Evolutionary conservation across 2,888 invertebrate species (phyloP).

Genomic region (Drosophila nigritarsus): DNA sequence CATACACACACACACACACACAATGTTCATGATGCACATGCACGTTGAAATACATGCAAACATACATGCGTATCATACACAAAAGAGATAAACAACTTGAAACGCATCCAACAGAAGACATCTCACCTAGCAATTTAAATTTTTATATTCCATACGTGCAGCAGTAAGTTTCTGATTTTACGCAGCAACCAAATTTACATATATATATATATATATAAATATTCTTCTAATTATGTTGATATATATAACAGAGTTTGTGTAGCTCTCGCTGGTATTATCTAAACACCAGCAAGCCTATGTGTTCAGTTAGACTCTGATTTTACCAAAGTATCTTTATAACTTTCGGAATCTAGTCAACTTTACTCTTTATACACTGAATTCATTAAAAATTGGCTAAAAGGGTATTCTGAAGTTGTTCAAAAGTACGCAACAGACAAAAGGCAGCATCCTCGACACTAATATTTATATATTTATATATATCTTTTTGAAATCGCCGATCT

Average conservation of each 20-base stretch:
- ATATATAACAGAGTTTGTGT: neutral
- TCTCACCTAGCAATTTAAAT: neutral
- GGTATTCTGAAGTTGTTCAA: neutral
- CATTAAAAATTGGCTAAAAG: neutral
- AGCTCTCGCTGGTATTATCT: neutral
- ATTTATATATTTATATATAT: neutral
- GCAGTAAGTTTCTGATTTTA: neutral
- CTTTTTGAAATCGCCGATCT: neutral
- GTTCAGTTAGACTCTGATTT: neutral
- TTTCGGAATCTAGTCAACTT: neutral
- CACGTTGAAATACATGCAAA: neutral
- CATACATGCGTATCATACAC: neutral
- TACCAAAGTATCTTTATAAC: neutral
- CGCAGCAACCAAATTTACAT: neutral
- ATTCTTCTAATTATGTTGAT: neutral
- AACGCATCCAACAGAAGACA: neutral
- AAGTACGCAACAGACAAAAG: neutral
- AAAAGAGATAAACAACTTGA: conserved; percentile 12
- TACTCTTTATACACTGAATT: neutral
- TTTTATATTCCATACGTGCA: neutral
- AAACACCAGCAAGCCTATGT: no score
- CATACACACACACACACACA: neutral
- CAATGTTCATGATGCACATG: neutral
- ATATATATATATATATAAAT: neutral
- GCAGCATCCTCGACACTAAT: neutral